Evolutionary conservation across 2,888 invertebrate genomes (phyloP).

Genomic region (Ischnus inquisitorius): DNA sequence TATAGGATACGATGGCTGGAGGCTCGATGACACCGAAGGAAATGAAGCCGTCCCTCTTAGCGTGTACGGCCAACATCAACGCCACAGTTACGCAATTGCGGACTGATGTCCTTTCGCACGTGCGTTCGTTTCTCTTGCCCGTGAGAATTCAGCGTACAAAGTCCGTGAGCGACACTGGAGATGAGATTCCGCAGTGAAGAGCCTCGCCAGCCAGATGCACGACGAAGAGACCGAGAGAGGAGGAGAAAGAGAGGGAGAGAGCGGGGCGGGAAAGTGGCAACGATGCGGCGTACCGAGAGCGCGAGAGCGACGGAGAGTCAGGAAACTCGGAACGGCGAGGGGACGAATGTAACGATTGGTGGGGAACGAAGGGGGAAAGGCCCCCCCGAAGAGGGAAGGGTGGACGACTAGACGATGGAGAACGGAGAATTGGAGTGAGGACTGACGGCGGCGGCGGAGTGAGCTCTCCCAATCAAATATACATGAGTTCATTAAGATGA

Average conservation of each 20-base stretch:
- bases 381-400: slow-evolving; percentile 12
- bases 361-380: slow-evolving; percentile 32
- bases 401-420: slow-evolving; percentile 45
- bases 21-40: slow-evolving; percentile 72
- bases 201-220: slow-evolving; percentile 36
- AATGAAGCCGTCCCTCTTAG: slow-evolving; percentile 70
- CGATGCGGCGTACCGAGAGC: slow-evolving; percentile 43
- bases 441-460: slow-evolving; percentile 35
- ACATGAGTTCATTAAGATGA: slow-evolving; percentile 82
- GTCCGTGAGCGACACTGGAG: slow-evolving; percentile 54
- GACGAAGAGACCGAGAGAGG: slow-evolving; percentile 25
- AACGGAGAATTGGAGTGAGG: slow-evolving; percentile 30
- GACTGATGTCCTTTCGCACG: slow-evolving; percentile 53
- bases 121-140: slow-evolving; percentile 45
- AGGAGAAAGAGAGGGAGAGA: too few relatives aligned
- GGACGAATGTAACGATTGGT: slow-evolving; percentile 38
- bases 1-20: slow-evolving; percentile 43
- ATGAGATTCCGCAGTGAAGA: slow-evolving; percentile 43
- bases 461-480: slow-evolving; percentile 79
- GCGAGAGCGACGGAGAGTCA: slow-evolving; percentile 58
- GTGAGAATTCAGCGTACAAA: slow-evolving; percentile 26
- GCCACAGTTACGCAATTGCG: slow-evolving; percentile 41
- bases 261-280: slow-evolving; percentile 50
- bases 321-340: slow-evolving; percentile 34
- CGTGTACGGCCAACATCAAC: slow-evolving; percentile 34